Percentiles rank a stretch among this genome's conserved stretches.
phyloP scores from a whole-genome alignment of 2,888 invertebrate species.

The Sinopyrophorus schimmeli region DNA sequence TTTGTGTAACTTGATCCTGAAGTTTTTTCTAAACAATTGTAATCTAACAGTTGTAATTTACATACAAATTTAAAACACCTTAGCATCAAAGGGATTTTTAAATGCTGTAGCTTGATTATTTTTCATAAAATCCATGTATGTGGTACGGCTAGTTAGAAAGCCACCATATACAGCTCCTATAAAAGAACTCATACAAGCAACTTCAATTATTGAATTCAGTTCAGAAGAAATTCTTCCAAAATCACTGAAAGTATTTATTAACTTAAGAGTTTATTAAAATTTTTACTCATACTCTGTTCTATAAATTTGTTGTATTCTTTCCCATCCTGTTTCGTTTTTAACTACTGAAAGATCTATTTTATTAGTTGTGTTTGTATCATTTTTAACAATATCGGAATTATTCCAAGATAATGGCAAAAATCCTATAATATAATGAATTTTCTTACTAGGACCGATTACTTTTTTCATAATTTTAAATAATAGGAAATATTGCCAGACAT shows the following conservation, averaged over 20 bases:
- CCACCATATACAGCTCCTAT: conserved; percentile 70
- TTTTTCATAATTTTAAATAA: too few species aligned
- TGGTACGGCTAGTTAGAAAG: conserved; percentile 60
- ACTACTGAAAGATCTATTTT: conserved; percentile 14
- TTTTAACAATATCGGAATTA: conserved; percentile 20
- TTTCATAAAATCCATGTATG: conserved; percentile 70
- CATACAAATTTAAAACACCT: conserved; percentile 57
- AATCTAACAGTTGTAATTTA: not conserved
- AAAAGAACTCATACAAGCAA: conserved; percentile 62
- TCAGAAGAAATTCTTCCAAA: conserved; percentile 66
- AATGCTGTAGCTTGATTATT: conserved; percentile 75
- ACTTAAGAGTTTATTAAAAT: not conserved
- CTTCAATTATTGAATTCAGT: conserved; percentile 63
- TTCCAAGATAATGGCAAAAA: not conserved
- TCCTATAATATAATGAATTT: too few species aligned
- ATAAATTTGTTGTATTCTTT: conserved; percentile 26
- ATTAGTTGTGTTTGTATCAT: conserved; percentile 25
- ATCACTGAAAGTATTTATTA: conserved; percentile 62
- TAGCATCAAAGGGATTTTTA: conserved; percentile 67
- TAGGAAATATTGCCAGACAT: too few species aligned
- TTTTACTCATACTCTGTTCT: conserved; percentile 22
- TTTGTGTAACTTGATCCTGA: conserved; percentile 69
- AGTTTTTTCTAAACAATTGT: conserved; percentile 63
- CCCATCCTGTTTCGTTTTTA: conserved; percentile 29
- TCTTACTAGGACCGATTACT: too few species aligned